phyloP scores from a whole-genome alignment of 2,888 invertebrate genomes.

The Beris chalybata region DNA sequence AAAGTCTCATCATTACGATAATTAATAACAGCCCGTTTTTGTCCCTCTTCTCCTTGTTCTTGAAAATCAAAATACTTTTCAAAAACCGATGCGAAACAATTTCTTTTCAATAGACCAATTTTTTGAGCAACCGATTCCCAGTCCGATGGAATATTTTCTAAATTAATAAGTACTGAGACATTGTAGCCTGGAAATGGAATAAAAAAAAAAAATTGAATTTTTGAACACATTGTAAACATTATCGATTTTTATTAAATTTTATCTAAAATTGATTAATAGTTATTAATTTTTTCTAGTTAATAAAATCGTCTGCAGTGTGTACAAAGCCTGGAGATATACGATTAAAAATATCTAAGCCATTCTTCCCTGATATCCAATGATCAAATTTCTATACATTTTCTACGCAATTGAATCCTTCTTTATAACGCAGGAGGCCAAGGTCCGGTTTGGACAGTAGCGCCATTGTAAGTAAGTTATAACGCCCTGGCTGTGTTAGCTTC shows the following conservation, averaged over 20 bases:
- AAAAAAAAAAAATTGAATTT: not conserved
- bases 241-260: not conserved
- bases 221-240: not conserved
- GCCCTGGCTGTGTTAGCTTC: no score
- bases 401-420: no score
- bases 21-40: constrained; percentile 95
- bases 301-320: no score
- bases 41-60: constrained; percentile 86
- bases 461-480: no score
- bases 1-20: constrained; percentile 98
- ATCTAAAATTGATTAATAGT: not conserved
- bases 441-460: no score
- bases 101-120: constrained; percentile 91
- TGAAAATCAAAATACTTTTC: constrained; percentile 99
- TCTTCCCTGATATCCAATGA: no score
- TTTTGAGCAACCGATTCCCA: constrained; percentile 89
- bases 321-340: no score
- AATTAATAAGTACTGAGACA: constrained; percentile 89
- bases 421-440: no score
- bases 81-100: constrained; percentile 99
- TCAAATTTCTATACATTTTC: no score
- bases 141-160: constrained; percentile 88
- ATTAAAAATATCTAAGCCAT: no score
- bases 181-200: constrained; percentile 74
- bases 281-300: constrained; percentile 12